Base-by-base conservation (phyloP, 2,797 vertebrate genomes). In the Denticeps clupeoides region DNA sequence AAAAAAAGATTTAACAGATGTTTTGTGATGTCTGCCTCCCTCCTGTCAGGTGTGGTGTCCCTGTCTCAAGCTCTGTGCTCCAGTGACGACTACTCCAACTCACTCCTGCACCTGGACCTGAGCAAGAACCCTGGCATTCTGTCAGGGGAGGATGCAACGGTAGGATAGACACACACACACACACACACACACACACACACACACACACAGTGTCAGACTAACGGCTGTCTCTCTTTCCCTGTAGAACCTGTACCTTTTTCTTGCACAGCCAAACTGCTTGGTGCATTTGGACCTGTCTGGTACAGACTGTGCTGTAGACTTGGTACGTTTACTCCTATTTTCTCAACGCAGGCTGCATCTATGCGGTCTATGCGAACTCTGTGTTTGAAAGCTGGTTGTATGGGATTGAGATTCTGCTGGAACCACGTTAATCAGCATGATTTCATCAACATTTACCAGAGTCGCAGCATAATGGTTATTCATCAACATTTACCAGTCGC, bases 211-310 rank as follows among this genome's bases (percentile, higher is more conserved):
- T 3, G 15, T 7, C 27, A 5, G 28, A 4, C 37, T 25, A 18
- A 72, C 58, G 61, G 35, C 41, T 7, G 18, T 5, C 22, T 7
- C 18, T 26, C 5, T 46, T 37, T 24, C 45, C 46, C 49, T 41
- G n/a, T 63, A 93, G 90, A 88, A 86, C 68, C 80, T 93, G 47
- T 92, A 89, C 67, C 76, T 87, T 55, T 93, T 93, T 72, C 65
- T 93, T 78, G 88, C 90, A 53, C 89, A 91, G 70, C 90, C 89
- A 62, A 93, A 93, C 48, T 89, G 87, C 52, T 75, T 93, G 63
- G 82, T 90, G 26, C 87, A 89, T 61, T 64, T 93, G 76, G 89
- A 93, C 63, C 73, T 93, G 55, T 88, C 89, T 1, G 86, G 86
- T 35, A 93, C 90, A 0, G 90, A 93, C 81, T 93, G 90, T 44